Base-by-base conservation (phyloP, 2,113 vertebrate species). In the Serilophus lunatus region DNA sequence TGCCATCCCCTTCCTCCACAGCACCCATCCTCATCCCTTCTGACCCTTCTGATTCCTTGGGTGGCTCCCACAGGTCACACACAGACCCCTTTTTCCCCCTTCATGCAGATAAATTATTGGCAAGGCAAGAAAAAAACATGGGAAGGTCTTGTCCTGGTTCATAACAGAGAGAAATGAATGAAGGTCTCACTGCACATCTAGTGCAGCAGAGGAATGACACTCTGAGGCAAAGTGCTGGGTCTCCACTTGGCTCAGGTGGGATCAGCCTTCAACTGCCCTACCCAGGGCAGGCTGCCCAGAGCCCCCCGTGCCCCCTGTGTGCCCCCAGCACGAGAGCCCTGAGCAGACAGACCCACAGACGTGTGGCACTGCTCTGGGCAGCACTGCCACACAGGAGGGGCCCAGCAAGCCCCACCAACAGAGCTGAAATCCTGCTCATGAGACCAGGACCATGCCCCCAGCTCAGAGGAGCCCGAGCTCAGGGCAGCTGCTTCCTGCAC, bases 301-400 rank as follows among this genome's bases (percentile, higher is more conserved):
- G 0, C 2, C 38, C 26, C 6, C 18, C 12, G 0, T 1, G 1
- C 5, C 10, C 25, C 25, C 45, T 63, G 28, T 0, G 4, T 2
- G 0, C 18, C 25, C 65, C 13, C 24, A 6, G 1, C 49, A 6
- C 3, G 2, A 5, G n/a, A n/a, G n/a, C n/a, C n/a, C n/a, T n/a
- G n/a, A n/a, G n/a, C n/a, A n/a, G n/a, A n/a, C n/a, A n/a, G n/a
- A n/a, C n/a, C n/a, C n/a, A n/a, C n/a, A n/a, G n/a, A n/a, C n/a
- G n/a, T n/a, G n/a, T n/a, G n/a, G n/a, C n/a, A n/a, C n/a, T n/a
- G n/a, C n/a, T n/a, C n/a, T n/a, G n/a, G n/a, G n/a, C n/a, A n/a
- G n/a, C n/a, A n/a, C n/a, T n/a, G n/a, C n/a, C n/a, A n/a, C n/a
- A n/a, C n/a, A n/a, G n/a, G n/a, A n/a, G n/a, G n/a, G n/a, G n/a